These are phyloP conservation scores for Strix aluco DNA, from an alignment of 2,113 vertebrate genomes.

Conservation along the genomic window DNA sequence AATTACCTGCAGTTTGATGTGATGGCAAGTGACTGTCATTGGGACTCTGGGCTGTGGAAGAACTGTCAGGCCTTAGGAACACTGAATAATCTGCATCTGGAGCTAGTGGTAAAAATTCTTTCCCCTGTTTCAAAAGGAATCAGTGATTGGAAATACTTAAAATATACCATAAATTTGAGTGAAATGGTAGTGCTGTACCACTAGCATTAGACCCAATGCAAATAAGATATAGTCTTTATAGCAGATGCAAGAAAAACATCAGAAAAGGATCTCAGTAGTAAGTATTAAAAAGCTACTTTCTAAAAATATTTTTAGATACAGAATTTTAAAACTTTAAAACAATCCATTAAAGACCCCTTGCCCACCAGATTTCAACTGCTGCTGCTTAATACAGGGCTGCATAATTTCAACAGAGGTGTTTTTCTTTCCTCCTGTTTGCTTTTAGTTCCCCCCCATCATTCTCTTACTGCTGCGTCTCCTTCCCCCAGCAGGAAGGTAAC, in stretches of 20 bases:
- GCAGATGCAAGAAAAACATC: neutral
- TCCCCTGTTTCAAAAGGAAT: conserved; percentile 40
- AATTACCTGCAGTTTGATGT: conserved; percentile 42
- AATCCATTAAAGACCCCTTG: neutral
- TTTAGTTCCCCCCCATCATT: neutral
- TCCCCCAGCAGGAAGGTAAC: neutral
- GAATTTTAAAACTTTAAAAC: neutral
- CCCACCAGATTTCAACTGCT: neutral
- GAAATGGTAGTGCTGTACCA: neutral
- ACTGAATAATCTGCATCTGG: neutral
- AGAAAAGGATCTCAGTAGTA: neutral
- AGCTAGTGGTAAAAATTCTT: conserved; percentile 10
- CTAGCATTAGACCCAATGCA: fast-evolving
- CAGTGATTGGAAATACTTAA: neutral
- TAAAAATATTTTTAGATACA: neutral
- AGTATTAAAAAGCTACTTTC: neutral
- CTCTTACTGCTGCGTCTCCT: neutral
- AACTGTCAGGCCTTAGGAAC: neutral
- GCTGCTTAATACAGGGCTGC: neutral
- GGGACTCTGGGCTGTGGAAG: neutral
- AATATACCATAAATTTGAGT: neutral
- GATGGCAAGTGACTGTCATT: neutral
- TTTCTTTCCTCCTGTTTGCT: neutral
- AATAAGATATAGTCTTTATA: neutral
- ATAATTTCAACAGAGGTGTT: neutral